Evolutionary conservation across 92 coral and sea anemone genomes (phyloP).

Genomic region (Parazoanthus swiftii): DNA sequence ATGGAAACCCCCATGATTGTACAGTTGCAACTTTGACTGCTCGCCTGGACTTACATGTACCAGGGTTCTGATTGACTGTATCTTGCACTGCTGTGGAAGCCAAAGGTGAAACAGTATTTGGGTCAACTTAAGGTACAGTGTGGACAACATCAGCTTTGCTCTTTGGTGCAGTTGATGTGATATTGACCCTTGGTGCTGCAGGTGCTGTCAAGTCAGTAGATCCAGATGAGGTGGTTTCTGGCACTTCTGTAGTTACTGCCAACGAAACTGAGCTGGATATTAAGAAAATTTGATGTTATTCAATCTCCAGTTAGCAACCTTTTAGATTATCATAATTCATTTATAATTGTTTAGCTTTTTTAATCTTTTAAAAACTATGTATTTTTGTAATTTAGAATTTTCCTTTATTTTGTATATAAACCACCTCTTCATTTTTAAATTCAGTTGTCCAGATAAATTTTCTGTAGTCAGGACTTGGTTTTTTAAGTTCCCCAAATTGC

Average conservation of each 20-base stretch:
- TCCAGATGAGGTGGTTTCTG: conserved; percentile 20
- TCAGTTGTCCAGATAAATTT: background rate
- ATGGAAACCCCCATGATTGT: conserved; percentile 24
- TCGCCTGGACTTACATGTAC: conserved; percentile 26
- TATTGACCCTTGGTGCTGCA: conserved; percentile 20
- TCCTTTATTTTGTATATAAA: conserved; percentile 19
- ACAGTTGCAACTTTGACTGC: conserved; percentile 35
- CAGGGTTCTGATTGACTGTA: conserved; percentile 27
- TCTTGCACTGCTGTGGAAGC: conserved; percentile 31
- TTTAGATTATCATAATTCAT: background rate
- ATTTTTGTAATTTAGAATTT: conserved; percentile 15
- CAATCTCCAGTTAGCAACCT: background rate
- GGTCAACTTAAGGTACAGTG: conserved; percentile 24
- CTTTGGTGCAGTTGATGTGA: conserved; percentile 18
- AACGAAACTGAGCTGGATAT: conserved; percentile 27
- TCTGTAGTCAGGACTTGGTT: conserved; percentile 14
- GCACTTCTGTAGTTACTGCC: conserved; percentile 29
- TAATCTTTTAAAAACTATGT: background rate
- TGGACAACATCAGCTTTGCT: conserved; percentile 23
- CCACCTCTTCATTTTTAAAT: conserved; percentile 6
- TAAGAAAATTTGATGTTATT: background rate
- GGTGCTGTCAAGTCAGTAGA: conserved; percentile 20
- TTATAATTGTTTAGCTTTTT: background rate
- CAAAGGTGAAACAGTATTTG: conserved; percentile 16
- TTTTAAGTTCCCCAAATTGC: conserved; percentile 13